These are phyloP conservation scores for Mobula birostris DNA, from an alignment of 2,113 vertebrate species.

Conservation along the genomic window DNA sequence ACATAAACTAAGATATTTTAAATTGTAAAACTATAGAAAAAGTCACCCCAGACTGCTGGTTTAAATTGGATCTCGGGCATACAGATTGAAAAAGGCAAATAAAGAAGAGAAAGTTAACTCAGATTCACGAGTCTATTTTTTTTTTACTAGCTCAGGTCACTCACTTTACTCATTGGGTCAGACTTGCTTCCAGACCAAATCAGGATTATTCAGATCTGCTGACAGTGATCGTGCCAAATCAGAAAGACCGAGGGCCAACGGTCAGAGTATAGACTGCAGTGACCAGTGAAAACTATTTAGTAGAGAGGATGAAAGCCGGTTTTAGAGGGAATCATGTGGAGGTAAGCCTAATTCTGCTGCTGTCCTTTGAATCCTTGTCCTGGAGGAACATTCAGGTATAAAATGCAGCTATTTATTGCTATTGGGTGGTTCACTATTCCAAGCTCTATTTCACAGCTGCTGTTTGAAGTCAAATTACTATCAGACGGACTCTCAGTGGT, in stretches of 20 bases:
- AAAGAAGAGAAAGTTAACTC: background rate
- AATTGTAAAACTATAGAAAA: background rate
- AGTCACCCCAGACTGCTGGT: background rate
- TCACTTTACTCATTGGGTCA: background rate
- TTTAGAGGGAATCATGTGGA: background rate
- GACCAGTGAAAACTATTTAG: background rate
- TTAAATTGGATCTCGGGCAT: background rate
- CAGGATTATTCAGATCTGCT: background rate
- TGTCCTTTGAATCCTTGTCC: constrained; percentile 10
- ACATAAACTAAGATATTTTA: background rate
- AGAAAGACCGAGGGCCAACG: background rate
- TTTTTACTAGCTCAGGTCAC: background rate
- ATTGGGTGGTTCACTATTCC: background rate
- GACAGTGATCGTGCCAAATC: background rate
- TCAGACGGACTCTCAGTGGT: background rate
- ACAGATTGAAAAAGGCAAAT: background rate
- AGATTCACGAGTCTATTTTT: background rate
- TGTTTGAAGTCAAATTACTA: background rate
- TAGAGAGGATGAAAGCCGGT: background rate
- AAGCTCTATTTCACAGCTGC: background rate
- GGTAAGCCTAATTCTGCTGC: background rate
- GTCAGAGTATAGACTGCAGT: background rate
- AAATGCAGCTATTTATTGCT: background rate
- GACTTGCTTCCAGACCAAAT: background rate
- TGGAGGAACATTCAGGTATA: background rate